Base-by-base conservation (phyloP, 2,888 invertebrate species). In the Plagodis pulveraria region DNA sequence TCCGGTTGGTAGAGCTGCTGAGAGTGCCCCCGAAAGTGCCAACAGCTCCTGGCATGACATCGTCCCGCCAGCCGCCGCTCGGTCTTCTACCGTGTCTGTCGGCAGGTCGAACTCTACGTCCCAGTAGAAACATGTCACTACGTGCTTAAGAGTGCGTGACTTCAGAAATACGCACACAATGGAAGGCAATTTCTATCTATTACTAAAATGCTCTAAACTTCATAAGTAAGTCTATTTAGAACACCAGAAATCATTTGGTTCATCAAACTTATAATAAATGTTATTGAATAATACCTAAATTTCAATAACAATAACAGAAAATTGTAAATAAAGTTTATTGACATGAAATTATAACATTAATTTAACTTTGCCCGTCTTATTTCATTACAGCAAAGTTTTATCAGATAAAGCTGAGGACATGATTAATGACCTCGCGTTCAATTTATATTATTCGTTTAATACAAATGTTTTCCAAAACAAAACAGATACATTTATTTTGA, bases 31-130 rank as follows among this genome's bases (percentile, higher is more conserved):
- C 50, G 97, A 97, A 54, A 98, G 93, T n/a, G 98, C 98, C 60
- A 98, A 93, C 35, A 98, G 93, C 87, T 98, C 98, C 85, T 98
- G 98, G 83, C 98, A 98, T 0, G 97, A 97, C 94, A 97, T 95
- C 50, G 94, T 94, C 32, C 94, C 94, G 38, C 94, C 90, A 0
- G 89, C 89, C 0, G 88, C 89, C 0, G 87, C 91, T 5, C 88
- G 81, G 47, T 88, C 91, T 67, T 90, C 92, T 6, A 79, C 86
- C 9, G 84, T 81, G 57, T 90, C 90, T 87, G 91, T 83, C 74
- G 92, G 91, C 78, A 92, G 80, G 87, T 92, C 92, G 89, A 92
- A 92, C 75, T 92, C 92, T 92, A 89, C 74, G 77, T 78, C 79
- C 76, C 76, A 73, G 70, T 76, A 72, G 71, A 73, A 70, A 76